These are phyloP conservation scores for Anguilla anguilla DNA, from an alignment of 2,797 vertebrate genomes.

Conservation along the genomic window DNA sequence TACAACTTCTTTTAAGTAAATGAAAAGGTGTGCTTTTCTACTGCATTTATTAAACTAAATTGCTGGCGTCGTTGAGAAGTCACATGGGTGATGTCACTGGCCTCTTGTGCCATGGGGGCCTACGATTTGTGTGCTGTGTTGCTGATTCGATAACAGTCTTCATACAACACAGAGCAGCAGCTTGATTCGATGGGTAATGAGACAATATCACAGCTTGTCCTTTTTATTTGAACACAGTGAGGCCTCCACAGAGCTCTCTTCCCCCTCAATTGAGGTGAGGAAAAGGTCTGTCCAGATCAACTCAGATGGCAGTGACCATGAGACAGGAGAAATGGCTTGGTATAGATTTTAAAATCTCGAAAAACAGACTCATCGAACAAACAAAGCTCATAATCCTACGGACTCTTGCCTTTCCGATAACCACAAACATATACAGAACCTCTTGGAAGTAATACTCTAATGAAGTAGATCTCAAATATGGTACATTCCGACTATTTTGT, in stretches of 20 bases:
- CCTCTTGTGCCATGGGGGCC: background rate
- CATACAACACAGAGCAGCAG: slow-evolving; percentile 4
- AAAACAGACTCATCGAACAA: slow-evolving; percentile 4
- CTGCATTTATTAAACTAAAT: background rate
- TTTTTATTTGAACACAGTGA: slow-evolving; percentile 16
- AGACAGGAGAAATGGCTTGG: background rate
- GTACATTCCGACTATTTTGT: slow-evolving; percentile 18
- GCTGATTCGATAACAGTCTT: background rate
- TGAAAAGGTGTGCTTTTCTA: slow-evolving; percentile 23
- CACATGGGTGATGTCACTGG: background rate
- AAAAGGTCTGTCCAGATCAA: background rate
- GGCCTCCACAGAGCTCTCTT: background rate
- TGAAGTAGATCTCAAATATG: slow-evolving; percentile 14
- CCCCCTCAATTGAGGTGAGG: background rate
- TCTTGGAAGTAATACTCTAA: slow-evolving; percentile 4
- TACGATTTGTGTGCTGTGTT: slow-evolving; percentile 3
- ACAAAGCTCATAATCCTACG: slow-evolving; percentile 11
- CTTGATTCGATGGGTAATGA: background rate
- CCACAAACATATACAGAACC: slow-evolving; percentile 15
- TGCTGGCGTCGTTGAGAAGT: background rate
- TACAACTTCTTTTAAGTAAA: slow-evolving; percentile 21
- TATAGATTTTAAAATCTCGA: slow-evolving; percentile 5
- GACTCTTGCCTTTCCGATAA: background rate
- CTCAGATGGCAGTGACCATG: background rate
- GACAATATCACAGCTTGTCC: background rate